Conservation (phyloP, 2,113 vertebrate species). For the Ophiodon elongatus region DNA sequence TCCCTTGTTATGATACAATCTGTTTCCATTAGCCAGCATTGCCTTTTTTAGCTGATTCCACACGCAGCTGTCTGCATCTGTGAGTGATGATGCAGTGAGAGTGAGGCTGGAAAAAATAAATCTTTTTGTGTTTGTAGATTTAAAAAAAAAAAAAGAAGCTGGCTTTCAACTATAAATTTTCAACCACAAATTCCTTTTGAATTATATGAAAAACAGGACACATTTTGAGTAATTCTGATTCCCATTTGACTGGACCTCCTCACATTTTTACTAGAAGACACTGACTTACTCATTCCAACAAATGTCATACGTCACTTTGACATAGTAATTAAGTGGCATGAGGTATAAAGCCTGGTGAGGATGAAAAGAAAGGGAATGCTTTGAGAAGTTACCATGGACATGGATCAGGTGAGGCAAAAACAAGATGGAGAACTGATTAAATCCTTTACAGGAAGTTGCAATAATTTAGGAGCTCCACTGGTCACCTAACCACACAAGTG, state of each 20-base stretch:
- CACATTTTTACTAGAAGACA: not conserved
- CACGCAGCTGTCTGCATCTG: not conserved
- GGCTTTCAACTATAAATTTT: not conserved
- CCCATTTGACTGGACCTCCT: not conserved
- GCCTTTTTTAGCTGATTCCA: not conserved
- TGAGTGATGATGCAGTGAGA: not conserved
- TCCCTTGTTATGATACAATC: slow-evolving; percentile 3
- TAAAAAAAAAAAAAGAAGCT: not conserved
- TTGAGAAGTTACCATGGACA: no score
- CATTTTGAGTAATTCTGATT: not conserved
- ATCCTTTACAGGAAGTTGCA: no score
- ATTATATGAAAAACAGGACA: not conserved
- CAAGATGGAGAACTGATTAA: no score
- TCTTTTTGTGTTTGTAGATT: not conserved
- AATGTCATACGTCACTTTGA: not conserved
- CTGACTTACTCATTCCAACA: not conserved
- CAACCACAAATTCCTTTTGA: not conserved
- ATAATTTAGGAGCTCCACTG: no score
- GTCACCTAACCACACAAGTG: no score
- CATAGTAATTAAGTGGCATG: not conserved
- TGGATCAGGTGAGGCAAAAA: no score
- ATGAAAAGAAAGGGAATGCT: not conserved
- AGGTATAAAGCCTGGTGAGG: not conserved
- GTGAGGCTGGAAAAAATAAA: not conserved
- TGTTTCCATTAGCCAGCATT: slow-evolving; percentile 3